Conservation (phyloP, 2,113 vertebrate species). For the Ochotona princeps region DNA sequence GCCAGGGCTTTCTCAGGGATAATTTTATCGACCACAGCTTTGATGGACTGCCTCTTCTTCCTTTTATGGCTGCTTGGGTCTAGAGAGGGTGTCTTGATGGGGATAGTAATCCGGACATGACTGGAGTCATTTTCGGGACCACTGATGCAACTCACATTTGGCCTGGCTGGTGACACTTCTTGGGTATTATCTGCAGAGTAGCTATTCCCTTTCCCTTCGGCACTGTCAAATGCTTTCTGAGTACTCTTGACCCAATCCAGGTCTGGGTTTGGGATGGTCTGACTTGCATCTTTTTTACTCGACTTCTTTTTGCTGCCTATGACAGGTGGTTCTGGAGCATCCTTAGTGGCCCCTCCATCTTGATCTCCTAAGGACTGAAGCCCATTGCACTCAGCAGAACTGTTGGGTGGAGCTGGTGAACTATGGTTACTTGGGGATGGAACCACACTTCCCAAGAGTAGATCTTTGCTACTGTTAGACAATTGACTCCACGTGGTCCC, state of each 20-base stretch:
- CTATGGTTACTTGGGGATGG: conserved; percentile 81
- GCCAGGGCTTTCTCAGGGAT: conserved; percentile 87
- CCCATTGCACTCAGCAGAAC: conserved; percentile 81
- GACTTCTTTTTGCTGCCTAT: conserved; percentile 94
- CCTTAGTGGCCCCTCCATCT: conserved; percentile 90
- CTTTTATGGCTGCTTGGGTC: conserved; percentile 90
- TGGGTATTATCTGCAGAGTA: conserved; percentile 83
- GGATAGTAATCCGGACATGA: conserved; percentile 87
- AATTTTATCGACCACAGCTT: conserved; percentile 89
- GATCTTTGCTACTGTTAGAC: conserved; percentile 82
- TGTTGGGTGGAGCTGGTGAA: conserved; percentile 71
- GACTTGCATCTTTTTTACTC: conserved; percentile 92
- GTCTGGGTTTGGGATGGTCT: conserved; percentile 88
- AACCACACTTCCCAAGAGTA: conserved; percentile 79
- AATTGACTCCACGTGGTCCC: conserved; percentile 87
- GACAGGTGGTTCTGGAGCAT: conserved; percentile 89
- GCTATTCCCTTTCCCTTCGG: conserved; percentile 91
- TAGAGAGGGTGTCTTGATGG: conserved; percentile 90
- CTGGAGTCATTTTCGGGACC: conserved; percentile 87
- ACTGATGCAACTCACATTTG: conserved; percentile 84
- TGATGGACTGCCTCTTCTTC: conserved; percentile 92
- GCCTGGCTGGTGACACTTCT: conserved; percentile 79
- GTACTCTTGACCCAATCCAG: conserved; percentile 91
- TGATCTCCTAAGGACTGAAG: conserved; percentile 87
- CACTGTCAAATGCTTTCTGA: conserved; percentile 89